phyloP scores from a whole-genome alignment of 2,797 vertebrate genomes.

The Spatula clypeata region DNA sequence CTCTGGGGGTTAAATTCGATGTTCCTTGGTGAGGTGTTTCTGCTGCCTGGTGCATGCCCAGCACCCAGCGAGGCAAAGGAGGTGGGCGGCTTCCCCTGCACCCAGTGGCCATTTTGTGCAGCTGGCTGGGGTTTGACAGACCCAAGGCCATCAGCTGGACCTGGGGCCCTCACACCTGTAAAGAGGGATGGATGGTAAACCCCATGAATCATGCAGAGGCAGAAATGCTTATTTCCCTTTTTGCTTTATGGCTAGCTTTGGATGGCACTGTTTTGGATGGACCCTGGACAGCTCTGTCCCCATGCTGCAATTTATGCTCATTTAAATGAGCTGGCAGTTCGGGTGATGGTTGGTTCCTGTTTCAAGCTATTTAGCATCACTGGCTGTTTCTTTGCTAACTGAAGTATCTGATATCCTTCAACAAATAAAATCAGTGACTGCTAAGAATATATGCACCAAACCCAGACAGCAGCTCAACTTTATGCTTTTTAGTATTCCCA shows the following conservation, averaged over 20 bases:
- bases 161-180: background rate
- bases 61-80: fast-evolving
- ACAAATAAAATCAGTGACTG: background rate
- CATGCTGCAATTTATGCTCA: background rate
- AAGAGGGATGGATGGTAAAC: conserved; percentile 6
- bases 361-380: background rate
- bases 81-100: background rate
- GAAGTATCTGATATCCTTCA: background rate
- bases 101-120: background rate
- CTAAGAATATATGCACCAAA: background rate
- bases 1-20: background rate
- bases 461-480: background rate
- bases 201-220: background rate
- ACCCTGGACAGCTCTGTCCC: background rate
- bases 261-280: conserved; percentile 1
- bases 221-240: conserved; percentile 49
- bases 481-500: background rate
- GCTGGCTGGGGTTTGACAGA: background rate
- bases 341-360: background rate
- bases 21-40: fast-evolving
- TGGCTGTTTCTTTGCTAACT: background rate
- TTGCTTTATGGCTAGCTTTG: background rate
- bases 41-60: background rate
- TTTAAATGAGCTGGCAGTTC: conserved; percentile 12
- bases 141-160: conserved; percentile 21